Base-by-base conservation (phyloP, 2,888 invertebrate genomes). In the Gymnosoma rotundatum region DNA sequence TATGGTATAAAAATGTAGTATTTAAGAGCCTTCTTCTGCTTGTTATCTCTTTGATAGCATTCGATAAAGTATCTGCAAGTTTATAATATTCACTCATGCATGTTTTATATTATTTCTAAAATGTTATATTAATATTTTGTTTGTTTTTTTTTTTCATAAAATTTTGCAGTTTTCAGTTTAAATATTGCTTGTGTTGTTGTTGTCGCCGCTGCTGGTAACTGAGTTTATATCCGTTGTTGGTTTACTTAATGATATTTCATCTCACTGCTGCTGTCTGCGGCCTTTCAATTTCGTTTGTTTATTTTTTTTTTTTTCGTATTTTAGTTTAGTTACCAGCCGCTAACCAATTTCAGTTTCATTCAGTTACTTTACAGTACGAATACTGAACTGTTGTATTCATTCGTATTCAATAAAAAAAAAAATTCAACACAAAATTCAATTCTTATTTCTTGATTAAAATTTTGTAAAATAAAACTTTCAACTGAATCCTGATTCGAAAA, bases 281-380 rank as follows among this genome's bases (percentile, higher is more conserved):
- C 60, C 69, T 75, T 79, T 84, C 67, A 75, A 76, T 73, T 84
- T 69, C 60, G 45, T 64, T 72, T 72, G 63, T 48, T 63, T 63
- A 70, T 69, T 73, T 67, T 63, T 81, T 69, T 73, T 67, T 63
- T 81, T 78, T 74, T 74, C 52, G 54, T 72, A 54, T 80, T 78
- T 83, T 70, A 50, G 63, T 82, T 89, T 87, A 89, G 88, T 90
- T 89, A 90, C 90, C 88, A 90, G 88, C 87, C 87, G 89, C 88
- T 90, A 88, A 90, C 89, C 89, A 90, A 90, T 90, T 90, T 90
- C 90, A 91, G 89, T 90, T 90, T 88, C 89, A 87, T 89, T 90
- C 91, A 90, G 90, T 90, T 89, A 90, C 88, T 89, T 88, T 89
- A 90, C 89, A 90, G 91, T 91, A 88, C 90, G 91, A 88, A 89